Evolutionary conservation across 1,140 invertebrate genomes (phyloP), one percentile per base, ranked within the genome.

Genomic region (Anoplolepis gracilipes): DNA sequence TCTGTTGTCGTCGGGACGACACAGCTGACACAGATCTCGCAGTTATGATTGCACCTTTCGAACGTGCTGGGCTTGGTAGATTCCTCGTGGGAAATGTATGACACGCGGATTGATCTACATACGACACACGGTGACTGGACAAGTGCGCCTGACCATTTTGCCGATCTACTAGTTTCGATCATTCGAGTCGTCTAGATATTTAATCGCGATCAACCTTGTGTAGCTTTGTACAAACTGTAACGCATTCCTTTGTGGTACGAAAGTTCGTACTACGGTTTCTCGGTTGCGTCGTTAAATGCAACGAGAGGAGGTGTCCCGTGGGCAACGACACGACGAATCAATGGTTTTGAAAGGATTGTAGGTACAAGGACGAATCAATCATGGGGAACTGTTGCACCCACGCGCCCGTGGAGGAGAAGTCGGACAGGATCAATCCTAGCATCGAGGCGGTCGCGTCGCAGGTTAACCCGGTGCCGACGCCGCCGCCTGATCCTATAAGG

Each of bases 311-410:
- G 39, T 6, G 22, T 59, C 1, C n/a, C 8, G 53, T 16, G 11
- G 28, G 11, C 55, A 10, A 57, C n/a, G n/a, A 55, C 53, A 4
- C 11, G 46, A 11, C 22, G 55, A 59, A 53, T 59, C 25, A 4
- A n/a, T n/a, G n/a, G n/a, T 22, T 4, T 10, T 65, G 1, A 28
- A 53, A 36, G 25, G 36, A 19, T 22, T 16, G 30, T 42, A 49
- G 49, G 49, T 10, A 1, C 19, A 30, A 57, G 6, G 16, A 77
- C 39, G 22, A 53, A 64, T 70, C 46, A 65, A 90, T 84, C 65
- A 97, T 97, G 97, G 96, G 97, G 92, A 97, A 97, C 95, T 97
- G 96, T 95, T 97, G 97, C 94, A 97, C 96, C 94, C 96, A 96
- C 92, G 95, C 96, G 88, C 95, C 95, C 76, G 96, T 95, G 85